Evolutionary conservation across 2,888 invertebrate species (phyloP).

Genomic region (Agrilus mali): DNA sequence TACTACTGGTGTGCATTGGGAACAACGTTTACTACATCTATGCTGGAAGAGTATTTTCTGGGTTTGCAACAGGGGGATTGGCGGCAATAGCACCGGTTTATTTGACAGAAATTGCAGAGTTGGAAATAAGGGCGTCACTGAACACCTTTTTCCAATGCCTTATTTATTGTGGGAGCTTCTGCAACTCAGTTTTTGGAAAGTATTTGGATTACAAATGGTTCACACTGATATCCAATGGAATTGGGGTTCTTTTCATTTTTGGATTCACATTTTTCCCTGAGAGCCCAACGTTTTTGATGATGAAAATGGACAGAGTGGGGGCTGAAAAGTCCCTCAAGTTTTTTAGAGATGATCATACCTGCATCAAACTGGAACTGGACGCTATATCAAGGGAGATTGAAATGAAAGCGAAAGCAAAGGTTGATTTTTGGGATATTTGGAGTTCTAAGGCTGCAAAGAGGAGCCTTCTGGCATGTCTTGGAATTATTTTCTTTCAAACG

Average conservation of each 20-base stretch:
- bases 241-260: slow-evolving; percentile 48
- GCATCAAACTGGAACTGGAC: slow-evolving; percentile 46
- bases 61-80: slow-evolving; percentile 51
- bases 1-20: slow-evolving; percentile 38
- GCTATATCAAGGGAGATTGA: slow-evolving; percentile 46
- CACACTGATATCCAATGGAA: slow-evolving; percentile 47
- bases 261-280: slow-evolving; percentile 60
- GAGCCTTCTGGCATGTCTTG: slow-evolving; percentile 57
- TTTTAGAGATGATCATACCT: slow-evolving; percentile 55
- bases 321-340: slow-evolving; percentile 50
- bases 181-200: slow-evolving; percentile 57
- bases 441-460: slow-evolving; percentile 47
- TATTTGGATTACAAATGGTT: slow-evolving; percentile 51
- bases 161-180: slow-evolving; percentile 62
- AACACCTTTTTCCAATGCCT: slow-evolving; percentile 70
- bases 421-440: slow-evolving; percentile 42
- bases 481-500: slow-evolving; percentile 72
- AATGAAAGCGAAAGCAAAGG: slow-evolving; percentile 41
- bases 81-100: slow-evolving; percentile 74
- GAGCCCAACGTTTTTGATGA: slow-evolving; percentile 56
- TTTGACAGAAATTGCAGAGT: slow-evolving; percentile 70
- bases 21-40: slow-evolving; percentile 3
- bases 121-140: slow-evolving; percentile 63
- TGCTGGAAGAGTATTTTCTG: slow-evolving; percentile 54
- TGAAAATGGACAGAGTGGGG: slow-evolving; percentile 38